Evolutionary conservation across 1,140 invertebrate species (phyloP), one percentile per base, ranked within the genome.

Genomic region (Drosophila eugracilis): DNA sequence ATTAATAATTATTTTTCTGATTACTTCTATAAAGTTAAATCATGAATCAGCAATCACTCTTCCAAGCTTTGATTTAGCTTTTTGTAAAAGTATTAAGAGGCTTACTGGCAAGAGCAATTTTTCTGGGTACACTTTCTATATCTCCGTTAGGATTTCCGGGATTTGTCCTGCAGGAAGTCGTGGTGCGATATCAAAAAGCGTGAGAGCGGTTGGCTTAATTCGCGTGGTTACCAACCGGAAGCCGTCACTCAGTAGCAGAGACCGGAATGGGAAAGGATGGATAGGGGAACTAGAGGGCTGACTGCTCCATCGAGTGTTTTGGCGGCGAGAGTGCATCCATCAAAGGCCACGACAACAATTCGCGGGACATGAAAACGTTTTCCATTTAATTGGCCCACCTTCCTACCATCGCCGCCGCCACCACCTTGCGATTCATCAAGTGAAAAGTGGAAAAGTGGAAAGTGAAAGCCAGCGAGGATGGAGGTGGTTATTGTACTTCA

Each of bases 321-420:
- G 50, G 48, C 48, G 55, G 57, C 50, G 63, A 67, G 52, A 58
- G 60, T 75, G 79, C 79, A 84, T 84, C 80, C 76, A 84, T 84
- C 79, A 75, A 44, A 14, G 67, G 59, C 37, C 62, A 71, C 74
- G 79, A 78, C 79, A 84, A 71, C 63, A 41, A 53, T 69, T 54
- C 9, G 75, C 57, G 58, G 37, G n/a, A 71, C 66, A 76, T 67
- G 70, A 65, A 83, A 84, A 78, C 70, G 63, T 84, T 83, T 78
- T 83, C 69, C 79, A 84, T 83, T 83, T 83, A 84, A 83, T 83
- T 78, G 79, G 50, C 65, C 42, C 53, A 37, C 44, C 48, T 30
- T 28, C 10, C 24, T 5, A 1, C 21, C 22, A 26, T 3, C 9
- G 21, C n/a, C 12, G 10, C 26, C 14, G 15, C 19, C n/a, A 14